A percentile compares a stretch with the other conserved stretches of the same genome.
Evolutionary conservation across 2,888 invertebrate species (phyloP).

Genomic region (Rhabditophanes sp.): DNA sequence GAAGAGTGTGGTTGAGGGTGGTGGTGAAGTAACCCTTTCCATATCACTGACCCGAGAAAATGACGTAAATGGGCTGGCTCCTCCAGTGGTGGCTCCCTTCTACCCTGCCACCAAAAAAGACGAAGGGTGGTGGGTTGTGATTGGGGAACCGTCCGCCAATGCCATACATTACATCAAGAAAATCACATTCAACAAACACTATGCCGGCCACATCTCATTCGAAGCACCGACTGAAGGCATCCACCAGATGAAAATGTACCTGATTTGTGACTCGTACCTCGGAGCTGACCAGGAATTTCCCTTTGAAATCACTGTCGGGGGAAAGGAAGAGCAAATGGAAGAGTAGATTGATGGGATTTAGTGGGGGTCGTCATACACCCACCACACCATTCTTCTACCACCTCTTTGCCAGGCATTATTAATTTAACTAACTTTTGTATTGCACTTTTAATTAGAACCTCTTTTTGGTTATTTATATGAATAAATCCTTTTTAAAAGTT

Average conservation of each 20-base stretch:
- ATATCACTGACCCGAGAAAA: too few species aligned
- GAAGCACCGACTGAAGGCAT: constrained; percentile 51
- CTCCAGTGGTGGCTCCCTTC: constrained; percentile 86
- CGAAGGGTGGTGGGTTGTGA: constrained; percentile 78
- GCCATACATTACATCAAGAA: constrained; percentile 80
- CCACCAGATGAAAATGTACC: constrained; percentile 82
- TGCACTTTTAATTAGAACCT: too few species aligned
- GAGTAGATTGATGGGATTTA: too few species aligned
- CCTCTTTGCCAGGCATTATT: too few species aligned
- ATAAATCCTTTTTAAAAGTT: too few species aligned
- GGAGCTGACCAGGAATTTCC: constrained; percentile 99
- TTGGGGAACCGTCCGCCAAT: constrained; percentile 84
- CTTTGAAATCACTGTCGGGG: constrained; percentile 49
- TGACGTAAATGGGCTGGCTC: constrained; percentile 62
- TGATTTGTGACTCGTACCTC: constrained; percentile 96
- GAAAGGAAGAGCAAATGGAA: too few species aligned
- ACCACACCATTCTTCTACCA: too few species aligned
- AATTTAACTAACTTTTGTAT: too few species aligned
- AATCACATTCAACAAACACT: constrained; percentile 58
- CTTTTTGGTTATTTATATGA: too few species aligned
- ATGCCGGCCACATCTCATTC: neutral
- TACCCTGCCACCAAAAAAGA: constrained; percentile 65
- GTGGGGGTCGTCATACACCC: too few species aligned
- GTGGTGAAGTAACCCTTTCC: too few species aligned
- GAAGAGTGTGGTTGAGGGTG: neutral